Evolutionary conservation across 2,113 vertebrate species (phyloP).

Genomic region (Camarhynchus parvulus): DNA sequence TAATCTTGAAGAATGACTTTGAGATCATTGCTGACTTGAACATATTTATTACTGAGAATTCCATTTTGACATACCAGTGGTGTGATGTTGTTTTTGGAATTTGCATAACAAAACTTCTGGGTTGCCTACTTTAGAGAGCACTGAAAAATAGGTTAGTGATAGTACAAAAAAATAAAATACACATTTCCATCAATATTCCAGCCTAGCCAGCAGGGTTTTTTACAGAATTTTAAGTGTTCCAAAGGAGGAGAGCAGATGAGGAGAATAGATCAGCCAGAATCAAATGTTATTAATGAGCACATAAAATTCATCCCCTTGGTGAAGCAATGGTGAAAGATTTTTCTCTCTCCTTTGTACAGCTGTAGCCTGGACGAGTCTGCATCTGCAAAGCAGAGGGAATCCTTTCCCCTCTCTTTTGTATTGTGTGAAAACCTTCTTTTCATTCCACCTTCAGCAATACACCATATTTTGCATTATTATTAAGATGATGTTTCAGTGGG

Average conservation of each 20-base stretch:
- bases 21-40: neutral
- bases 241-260: neutral
- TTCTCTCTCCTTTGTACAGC: neutral
- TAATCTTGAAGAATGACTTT: neutral
- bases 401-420: fast-evolving
- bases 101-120: neutral
- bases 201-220: neutral
- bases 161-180: neutral
- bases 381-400: neutral
- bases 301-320: neutral
- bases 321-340: neutral
- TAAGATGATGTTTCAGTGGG: neutral
- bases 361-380: neutral
- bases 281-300: neutral
- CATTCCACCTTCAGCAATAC: neutral
- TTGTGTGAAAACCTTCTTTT: neutral
- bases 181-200: neutral
- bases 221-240: neutral
- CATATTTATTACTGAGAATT: neutral
- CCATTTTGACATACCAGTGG: neutral
- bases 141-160: neutral
- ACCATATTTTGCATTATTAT: neutral
- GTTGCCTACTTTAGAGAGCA: neutral
- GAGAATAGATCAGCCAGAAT: neutral
- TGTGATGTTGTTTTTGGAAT: neutral